These are phyloP conservation scores for Chamaea fasciata DNA, from an alignment of 2,113 vertebrate species.

Conservation along the genomic window DNA sequence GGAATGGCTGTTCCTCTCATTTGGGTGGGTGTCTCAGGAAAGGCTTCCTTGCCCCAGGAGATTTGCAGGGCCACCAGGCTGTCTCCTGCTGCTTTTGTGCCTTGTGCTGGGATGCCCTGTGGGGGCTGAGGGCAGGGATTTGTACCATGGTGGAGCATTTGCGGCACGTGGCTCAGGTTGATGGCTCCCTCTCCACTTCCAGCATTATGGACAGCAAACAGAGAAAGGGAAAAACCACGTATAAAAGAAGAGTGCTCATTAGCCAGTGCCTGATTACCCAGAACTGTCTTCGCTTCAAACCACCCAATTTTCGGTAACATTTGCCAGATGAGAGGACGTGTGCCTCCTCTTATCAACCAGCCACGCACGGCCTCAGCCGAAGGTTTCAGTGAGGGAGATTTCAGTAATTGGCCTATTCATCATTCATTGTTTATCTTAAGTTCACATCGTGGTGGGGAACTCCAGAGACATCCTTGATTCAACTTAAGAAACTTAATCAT, in stretches of 20 bases:
- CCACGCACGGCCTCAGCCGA: not conserved
- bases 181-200: not conserved
- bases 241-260: not conserved
- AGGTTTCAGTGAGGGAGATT: not conserved
- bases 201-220: not conserved
- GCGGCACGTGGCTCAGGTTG: accelerated
- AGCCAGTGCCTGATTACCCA: not conserved
- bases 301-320: not conserved
- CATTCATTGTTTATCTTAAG: slow-evolving; percentile 60
- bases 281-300: not conserved
- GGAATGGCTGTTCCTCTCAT: not conserved
- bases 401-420: slow-evolving; percentile 49
- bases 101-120: accelerated
- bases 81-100: not conserved
- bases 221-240: not conserved
- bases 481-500: slow-evolving; percentile 59
- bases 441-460: not conserved
- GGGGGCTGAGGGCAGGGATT: not conserved
- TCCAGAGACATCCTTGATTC: slow-evolving; percentile 41
- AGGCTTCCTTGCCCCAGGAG: not conserved
- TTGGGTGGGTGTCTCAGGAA: not conserved
- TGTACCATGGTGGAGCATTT: accelerated
- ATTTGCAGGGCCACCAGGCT: not conserved
- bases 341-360: slow-evolving; percentile 15
- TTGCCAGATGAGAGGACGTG: not conserved